phyloP scores from a whole-genome alignment of 2,888 invertebrate species.

The Rotaria sp. region DNA sequence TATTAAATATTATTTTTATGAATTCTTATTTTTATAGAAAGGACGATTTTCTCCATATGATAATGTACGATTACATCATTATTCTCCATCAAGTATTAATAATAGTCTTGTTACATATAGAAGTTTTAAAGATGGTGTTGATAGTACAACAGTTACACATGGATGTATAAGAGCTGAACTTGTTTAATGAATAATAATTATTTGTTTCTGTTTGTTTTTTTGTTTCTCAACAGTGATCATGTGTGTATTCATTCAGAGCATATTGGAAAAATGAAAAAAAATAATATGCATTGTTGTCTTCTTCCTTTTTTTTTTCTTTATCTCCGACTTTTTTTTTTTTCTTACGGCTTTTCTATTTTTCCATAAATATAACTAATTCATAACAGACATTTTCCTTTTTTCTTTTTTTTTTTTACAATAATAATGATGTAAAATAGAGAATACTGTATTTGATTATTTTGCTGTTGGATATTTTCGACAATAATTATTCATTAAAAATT shows the following conservation, averaged over 20 bases:
- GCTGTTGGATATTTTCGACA: too few species aligned
- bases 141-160: neutral
- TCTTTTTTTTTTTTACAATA: too few species aligned
- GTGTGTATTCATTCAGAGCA: neutral
- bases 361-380: neutral
- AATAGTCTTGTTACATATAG: neutral
- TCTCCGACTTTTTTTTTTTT: neutral
- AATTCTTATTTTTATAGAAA: neutral
- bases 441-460: too few species aligned
- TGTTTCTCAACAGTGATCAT: conserved; percentile 11
- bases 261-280: neutral
- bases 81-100: neutral
- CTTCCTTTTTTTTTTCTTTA: neutral
- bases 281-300: neutral
- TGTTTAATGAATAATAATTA: neutral
- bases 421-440: too few species aligned
- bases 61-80: neutral
- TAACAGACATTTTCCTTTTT: too few species aligned
- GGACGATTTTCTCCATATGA: conserved; percentile 29
- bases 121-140: conserved; percentile 17
- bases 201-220: neutral
- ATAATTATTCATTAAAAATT: too few species aligned
- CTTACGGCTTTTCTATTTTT: conserved; percentile 9
- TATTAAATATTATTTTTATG: neutral
- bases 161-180: conserved; percentile 11